Evolutionary conservation across 2,113 vertebrate species (phyloP).

Genomic region (Suncus etruscus): DNA sequence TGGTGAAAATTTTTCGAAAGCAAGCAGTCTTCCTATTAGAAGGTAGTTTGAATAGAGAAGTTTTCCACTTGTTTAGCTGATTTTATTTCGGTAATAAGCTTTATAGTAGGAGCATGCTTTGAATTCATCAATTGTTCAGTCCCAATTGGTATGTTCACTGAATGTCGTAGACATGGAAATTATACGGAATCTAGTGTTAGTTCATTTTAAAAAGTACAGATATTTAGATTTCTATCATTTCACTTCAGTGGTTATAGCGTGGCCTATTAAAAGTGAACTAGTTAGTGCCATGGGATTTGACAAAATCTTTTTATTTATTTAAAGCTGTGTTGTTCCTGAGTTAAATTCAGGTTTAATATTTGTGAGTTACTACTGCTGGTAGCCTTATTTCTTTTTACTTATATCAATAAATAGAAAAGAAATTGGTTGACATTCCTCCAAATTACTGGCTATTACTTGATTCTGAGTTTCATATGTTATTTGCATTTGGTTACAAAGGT

Average conservation of each 20-base stretch:
- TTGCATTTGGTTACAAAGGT: not conserved
- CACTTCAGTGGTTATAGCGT: not conserved
- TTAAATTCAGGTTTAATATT: constrained; percentile 40
- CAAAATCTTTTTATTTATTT: not conserved
- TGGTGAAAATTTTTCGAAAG: constrained; percentile 97
- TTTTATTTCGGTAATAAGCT: constrained; percentile 39
- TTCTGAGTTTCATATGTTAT: constrained; percentile 29
- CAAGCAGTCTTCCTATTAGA: constrained; percentile 96
- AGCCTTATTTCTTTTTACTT: not conserved
- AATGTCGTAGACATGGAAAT: not conserved
- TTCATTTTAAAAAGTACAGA: not conserved
- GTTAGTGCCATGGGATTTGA: constrained; percentile 40
- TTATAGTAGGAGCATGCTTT: not conserved
- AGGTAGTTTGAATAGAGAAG: constrained; percentile 87
- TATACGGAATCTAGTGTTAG: not conserved
- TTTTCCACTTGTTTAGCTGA: constrained; percentile 69
- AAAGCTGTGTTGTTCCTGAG: not conserved
- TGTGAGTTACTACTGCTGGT: not conserved
- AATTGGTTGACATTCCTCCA: constrained; percentile 3
- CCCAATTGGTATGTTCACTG: not conserved
- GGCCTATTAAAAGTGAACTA: constrained; percentile 35
- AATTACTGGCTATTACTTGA: constrained; percentile 1
- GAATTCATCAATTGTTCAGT: constrained; percentile 30
- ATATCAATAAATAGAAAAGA: constrained; percentile 53
- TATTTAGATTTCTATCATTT: constrained; percentile 16